phyloP scores from a whole-genome alignment of 1,140 invertebrate genomes.

The Drosophila triauraria region DNA sequence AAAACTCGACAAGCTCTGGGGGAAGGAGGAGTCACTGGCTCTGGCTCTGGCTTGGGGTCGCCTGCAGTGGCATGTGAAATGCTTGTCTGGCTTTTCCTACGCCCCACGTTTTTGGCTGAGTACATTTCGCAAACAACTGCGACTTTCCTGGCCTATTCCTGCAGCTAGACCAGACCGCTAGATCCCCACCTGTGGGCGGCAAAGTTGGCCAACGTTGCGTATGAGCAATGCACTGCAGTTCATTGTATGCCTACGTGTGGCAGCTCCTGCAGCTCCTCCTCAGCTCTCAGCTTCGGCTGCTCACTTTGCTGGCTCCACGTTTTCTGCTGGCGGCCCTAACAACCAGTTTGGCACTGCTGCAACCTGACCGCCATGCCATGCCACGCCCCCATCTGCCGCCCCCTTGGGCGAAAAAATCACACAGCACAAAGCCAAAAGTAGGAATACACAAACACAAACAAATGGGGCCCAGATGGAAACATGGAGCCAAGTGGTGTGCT shows the following conservation, averaged over 20 bases:
- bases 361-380: conserved; percentile 50
- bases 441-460: conserved; percentile 62
- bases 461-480: conserved; percentile 21
- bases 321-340: conserved; percentile 57
- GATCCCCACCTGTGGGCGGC: conserved; percentile 51
- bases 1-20: conserved; percentile 4
- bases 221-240: conserved; percentile 71
- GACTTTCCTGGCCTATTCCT: conserved; percentile 29
- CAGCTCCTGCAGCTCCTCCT: conserved; percentile 24
- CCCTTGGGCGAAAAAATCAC: conserved; percentile 69
- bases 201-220: conserved; percentile 73
- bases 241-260: conserved; percentile 49
- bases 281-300: conserved; percentile 27
- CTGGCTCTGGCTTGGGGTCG: conserved; percentile 38
- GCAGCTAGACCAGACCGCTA: neutral
- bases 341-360: conserved; percentile 65
- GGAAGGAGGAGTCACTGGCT: neutral
- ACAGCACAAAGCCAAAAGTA: conserved; percentile 77
- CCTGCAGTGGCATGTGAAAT: conserved; percentile 71
- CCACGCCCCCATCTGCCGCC: conserved; percentile 22
- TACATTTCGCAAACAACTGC: conserved; percentile 47
- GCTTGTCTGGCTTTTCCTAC: conserved; percentile 66
- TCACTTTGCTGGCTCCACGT: conserved; percentile 65
- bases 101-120: conserved; percentile 43
- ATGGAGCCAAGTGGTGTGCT: conserved; percentile 32